Conservation (phyloP, 2,797 vertebrate genomes). For the Sphenopsis melanotis region DNA sequence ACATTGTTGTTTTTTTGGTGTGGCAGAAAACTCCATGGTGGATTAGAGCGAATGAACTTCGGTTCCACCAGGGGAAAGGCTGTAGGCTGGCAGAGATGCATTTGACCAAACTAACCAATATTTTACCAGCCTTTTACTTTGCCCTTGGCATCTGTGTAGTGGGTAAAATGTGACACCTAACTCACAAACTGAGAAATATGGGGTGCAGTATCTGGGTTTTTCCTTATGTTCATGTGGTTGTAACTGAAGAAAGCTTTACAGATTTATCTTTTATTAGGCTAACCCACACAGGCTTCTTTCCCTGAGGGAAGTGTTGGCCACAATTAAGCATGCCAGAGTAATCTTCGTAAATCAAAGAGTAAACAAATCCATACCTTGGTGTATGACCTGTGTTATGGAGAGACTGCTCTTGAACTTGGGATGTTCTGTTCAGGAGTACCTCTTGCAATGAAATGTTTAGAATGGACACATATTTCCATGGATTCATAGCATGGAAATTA, state of each 20-base stretch:
- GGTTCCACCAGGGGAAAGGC: not conserved
- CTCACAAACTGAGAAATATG: not conserved
- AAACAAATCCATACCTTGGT: conserved; percentile 28
- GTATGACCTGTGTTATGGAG: not conserved
- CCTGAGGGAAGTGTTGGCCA: not conserved
- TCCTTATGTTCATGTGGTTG: conserved; percentile 16
- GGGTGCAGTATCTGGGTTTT: not conserved
- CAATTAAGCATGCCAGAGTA: not conserved
- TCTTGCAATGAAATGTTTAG: not conserved
- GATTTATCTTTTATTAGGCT: conserved; percentile 41
- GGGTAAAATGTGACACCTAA: not conserved
- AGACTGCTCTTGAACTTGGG: not conserved
- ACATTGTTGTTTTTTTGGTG: not conserved
- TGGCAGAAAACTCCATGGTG: not conserved
- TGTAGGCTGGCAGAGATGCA: not conserved
- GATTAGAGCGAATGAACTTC: not conserved
- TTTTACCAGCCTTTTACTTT: not conserved
- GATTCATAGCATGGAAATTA: not conserved
- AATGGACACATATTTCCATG: not conserved
- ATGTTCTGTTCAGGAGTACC: not conserved
- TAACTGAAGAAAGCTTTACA: conserved; percentile 16
- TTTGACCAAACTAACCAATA: not conserved
- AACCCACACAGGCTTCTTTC: conserved; percentile 22
- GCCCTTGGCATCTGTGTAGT: not conserved
- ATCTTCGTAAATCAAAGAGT: conserved; percentile 42